Conservation (phyloP, 1,140 invertebrate genomes). For the Lineus longissimus region DNA sequence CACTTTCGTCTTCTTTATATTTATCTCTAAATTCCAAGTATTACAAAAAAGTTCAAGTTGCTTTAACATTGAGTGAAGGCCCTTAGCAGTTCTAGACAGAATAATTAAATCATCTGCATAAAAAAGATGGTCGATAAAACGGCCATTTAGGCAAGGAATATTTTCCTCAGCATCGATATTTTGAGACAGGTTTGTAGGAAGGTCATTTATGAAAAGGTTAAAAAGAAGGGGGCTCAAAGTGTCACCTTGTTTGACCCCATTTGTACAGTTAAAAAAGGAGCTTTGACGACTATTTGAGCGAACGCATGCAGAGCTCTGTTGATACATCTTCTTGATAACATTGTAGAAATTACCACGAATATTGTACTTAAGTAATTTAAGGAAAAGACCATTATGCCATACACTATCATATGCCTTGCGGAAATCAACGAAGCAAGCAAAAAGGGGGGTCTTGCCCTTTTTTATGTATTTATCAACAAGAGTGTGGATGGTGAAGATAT, state of each 20-base stretch:
- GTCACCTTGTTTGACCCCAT: not conserved
- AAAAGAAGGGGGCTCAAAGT: not conserved
- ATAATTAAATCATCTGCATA: too few species aligned
- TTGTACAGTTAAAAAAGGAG: not conserved
- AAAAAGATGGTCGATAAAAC: too few species aligned
- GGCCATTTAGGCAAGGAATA: too few species aligned
- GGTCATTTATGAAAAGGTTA: not conserved
- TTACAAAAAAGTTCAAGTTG: too few species aligned
- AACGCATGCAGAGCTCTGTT: not conserved
- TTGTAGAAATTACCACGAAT: not conserved
- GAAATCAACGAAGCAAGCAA: slow-evolving; percentile 1
- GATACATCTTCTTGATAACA: not conserved
- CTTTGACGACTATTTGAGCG: not conserved
- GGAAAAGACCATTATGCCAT: not conserved
- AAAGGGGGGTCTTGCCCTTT: not conserved
- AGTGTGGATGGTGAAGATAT: not conserved
- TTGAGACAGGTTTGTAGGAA: too few species aligned
- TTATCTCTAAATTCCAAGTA: too few species aligned
- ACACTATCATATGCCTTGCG: slow-evolving; percentile 1
- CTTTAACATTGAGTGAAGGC: too few species aligned
- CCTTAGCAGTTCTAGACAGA: too few species aligned
- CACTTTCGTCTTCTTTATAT: too few species aligned
- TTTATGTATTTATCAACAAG: not conserved
- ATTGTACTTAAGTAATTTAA: not conserved
- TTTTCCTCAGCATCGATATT: too few species aligned